Base-by-base conservation (phyloP, 1,140 invertebrate species). In the Uloborus diversus region DNA sequence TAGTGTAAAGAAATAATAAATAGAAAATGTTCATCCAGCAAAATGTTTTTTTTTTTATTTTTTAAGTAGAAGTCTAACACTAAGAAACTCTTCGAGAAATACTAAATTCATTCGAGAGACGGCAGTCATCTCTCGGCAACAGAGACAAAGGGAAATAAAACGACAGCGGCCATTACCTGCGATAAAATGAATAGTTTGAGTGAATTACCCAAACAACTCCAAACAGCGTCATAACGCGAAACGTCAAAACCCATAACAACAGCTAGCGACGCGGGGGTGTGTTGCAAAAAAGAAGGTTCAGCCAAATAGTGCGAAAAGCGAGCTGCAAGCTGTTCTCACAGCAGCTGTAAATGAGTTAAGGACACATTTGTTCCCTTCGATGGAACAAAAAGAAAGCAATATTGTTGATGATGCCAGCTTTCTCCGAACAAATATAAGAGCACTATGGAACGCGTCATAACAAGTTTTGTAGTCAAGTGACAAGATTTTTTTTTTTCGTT, bases 261-360 rank as follows among this genome's bases (percentile, higher is more conserved):
- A 23, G 42, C 42, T 14, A 11, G 42, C 3, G 42, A n/a, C 11
- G 42, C 13, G 49, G 49, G 4, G 23, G 17, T 53, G 17, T n/a
- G 23, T 14, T 28, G 56, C 14, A 27, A 25, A 27, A 59, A 59
- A 59, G 17, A 23, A 59, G 20, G 4, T 28, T 73, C 9, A 13
- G 69, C 42, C 69, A 28, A 30, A 25, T 49, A 61, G 61, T 17
- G 25, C 56, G 69, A 61, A 73, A 61, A 33, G n/a, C 23, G 25
- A 59, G 57, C 32, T 75, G 59, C 56, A 59, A 59, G 57, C 32
- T 75, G 59, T 75, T 75, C 17, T 30, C 71, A 47, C 59, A 57
- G 56, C 71, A 75, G 71, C 57, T 75, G 71, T 64, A 75, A 75
- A 75, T 75, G 71, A 75, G 71, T 51, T 75, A 75, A 75, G 71